Base-by-base conservation (phyloP, 2,113 vertebrate species). In the Leptodactylus fuscus region DNA sequence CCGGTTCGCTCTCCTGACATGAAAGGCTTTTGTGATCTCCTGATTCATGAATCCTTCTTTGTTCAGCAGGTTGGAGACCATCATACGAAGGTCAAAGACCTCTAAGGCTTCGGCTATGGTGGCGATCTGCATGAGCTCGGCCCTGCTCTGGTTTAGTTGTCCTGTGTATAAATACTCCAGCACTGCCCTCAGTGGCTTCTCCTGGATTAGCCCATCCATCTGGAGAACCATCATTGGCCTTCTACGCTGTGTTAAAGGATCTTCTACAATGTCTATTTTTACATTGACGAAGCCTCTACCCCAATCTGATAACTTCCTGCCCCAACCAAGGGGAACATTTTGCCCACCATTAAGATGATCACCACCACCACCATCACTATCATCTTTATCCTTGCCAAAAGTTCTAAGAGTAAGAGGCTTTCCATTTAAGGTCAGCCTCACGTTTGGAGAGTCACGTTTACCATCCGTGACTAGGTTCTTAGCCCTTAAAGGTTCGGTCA, bases 41-140 rank as follows among this genome's bases (percentile, higher is more conserved):
- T 95, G 95, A 91, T 97, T 97, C 96, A 97, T 97, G 93, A 97
- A 97, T 90, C 96, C 96, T 90, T 97, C 96, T 87, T 94, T 93
- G 92, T 97, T 97, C 85, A 97, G 94, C 32, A 96, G 92, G 2
- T 97, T 97, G 83, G 96, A 96, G 88, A 97, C 96, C 96, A 97
- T 97, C 96, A 97, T 97, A 80, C 96, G 93, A 88, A 97, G 88
- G 91, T 97, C 96, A 15, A 97, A 97, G 85, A 97, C 96, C 88
- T 97, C 96, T 1, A 97, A 93, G 80, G 96, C 92, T 91, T 97
- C 96, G 0, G 96, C 96, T 0, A 97, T 96, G 88, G 94, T 94
- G 20, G 96, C 96, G 87, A 97, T 95, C 92, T 97, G 95, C 91
- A 95, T 93, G 87, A 97, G 95, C 88, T 97, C 95, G 0, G 92